A percentile compares a stretch with the other conserved stretches of the same genome.
These are phyloP conservation scores for Oreamnos americanus DNA, from an alignment of 2,113 vertebrate genomes.

Conservation along the genomic window DNA sequence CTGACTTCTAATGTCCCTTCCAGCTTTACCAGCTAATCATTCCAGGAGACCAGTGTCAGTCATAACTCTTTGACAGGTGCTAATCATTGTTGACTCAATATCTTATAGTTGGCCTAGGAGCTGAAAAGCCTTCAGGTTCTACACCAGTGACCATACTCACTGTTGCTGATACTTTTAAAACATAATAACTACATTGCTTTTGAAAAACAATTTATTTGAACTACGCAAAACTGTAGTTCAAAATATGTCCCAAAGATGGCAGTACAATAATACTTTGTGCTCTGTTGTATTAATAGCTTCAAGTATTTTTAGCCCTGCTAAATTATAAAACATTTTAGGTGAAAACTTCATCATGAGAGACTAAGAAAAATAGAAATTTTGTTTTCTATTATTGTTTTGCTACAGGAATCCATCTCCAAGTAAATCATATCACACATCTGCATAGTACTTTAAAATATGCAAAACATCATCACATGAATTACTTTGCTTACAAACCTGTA, in stretches of 20 bases:
- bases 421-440: background rate
- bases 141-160: background rate
- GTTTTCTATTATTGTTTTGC: background rate
- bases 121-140: background rate
- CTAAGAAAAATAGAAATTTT: background rate
- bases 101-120: background rate
- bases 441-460: background rate
- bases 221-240: background rate
- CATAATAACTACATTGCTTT: background rate
- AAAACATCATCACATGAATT: background rate
- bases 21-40: background rate
- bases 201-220: background rate
- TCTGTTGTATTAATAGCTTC: background rate
- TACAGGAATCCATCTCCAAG: background rate
- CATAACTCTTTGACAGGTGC: background rate
- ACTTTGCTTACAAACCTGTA: background rate
- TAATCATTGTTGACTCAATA: background rate
- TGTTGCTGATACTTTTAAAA: background rate
- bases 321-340: background rate
- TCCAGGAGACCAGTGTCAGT: background rate
- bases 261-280: constrained; percentile 29
- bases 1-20: constrained; percentile 35
- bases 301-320: constrained; percentile 37
- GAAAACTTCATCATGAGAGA: background rate
- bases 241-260: constrained; percentile 62